Evolutionary conservation across 2,888 invertebrate genomes (phyloP), one percentile per base, ranked within the genome.

Genomic region (Fabriciana adippe): DNA sequence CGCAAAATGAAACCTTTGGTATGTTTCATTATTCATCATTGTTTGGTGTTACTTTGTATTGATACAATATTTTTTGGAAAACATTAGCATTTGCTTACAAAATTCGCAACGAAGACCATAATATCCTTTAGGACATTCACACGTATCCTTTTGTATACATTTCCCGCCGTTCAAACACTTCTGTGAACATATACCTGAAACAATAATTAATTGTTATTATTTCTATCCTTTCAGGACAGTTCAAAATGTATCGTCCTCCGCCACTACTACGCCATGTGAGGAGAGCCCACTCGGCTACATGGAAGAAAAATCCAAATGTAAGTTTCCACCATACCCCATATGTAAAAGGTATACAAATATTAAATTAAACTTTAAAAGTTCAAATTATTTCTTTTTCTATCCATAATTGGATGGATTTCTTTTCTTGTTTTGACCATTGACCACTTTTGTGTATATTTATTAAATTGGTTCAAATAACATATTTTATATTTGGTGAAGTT

Each of bases 121-220:
- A 85, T 97, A 98, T 55, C 98, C 98, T 84, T 96, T 97, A 0
- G 97, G 95, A 87, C 98, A 99, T 78, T 97, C 96, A 81, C 99
- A 99, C 35, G 96, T 97, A 85, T 98, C 98, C 86, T 98, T 98
- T 84, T 98, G 97, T 77, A 98, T 95, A 84, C 99, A 99, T 87
- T 97, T 97, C 5, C 99, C 99, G 21, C 98, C 98, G 84, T 99
- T 98, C 72, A 97, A 90, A 87, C 99, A 99, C 85, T 97, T 97
- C 79, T 97, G 95, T 16, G 95, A 94, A 86, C 98, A 98, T 81
- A 98, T 97, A 74, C 98, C 98, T 98, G 89, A 4, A 89, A 89
- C 72, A 82, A 79, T 75, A 41, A 55, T 41, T n/a, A 31, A 56
- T 35, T 55, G 41, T 63, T 59, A 53, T 8, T 63, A 50, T 66